Evolutionary conservation across 2,113 vertebrate species (phyloP).

Genomic region (Eulacestoma nigropectus): DNA sequence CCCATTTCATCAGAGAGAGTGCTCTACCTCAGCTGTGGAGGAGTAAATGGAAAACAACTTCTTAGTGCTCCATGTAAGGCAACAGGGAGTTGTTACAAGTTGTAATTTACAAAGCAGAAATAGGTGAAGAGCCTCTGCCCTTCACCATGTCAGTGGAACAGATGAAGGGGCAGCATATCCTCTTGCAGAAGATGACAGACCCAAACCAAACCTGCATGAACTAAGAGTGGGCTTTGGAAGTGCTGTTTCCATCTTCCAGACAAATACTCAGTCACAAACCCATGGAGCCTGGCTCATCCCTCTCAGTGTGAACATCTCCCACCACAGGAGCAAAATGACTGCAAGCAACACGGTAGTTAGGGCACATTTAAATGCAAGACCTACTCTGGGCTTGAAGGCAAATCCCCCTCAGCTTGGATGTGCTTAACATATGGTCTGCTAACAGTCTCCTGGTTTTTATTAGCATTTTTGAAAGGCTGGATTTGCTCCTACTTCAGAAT

Average conservation of each 20-base stretch:
- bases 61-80: not conserved
- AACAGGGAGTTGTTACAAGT: not conserved
- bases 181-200: not conserved
- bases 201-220: not conserved
- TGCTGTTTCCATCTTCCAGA: not conserved
- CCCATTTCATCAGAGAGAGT: not conserved
- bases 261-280: not conserved
- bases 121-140: not conserved
- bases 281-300: fast-evolving
- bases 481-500: not conserved
- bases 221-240: not conserved
- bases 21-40: not conserved
- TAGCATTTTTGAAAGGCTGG: not conserved
- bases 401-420: not conserved
- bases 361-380: not conserved
- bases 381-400: not conserved
- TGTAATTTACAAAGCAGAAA: not conserved
- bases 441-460: not conserved
- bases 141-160: not conserved
- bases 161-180: not conserved
- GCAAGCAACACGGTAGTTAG: not conserved
- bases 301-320: not conserved
- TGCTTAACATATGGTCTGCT: not conserved
- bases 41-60: not conserved
- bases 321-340: not conserved